Percentiles rank a stretch among this genome's conserved stretches.
Evolutionary conservation across 2,888 invertebrate genomes (phyloP).

Genomic region (Pollenia griseotomentosa): DNA sequence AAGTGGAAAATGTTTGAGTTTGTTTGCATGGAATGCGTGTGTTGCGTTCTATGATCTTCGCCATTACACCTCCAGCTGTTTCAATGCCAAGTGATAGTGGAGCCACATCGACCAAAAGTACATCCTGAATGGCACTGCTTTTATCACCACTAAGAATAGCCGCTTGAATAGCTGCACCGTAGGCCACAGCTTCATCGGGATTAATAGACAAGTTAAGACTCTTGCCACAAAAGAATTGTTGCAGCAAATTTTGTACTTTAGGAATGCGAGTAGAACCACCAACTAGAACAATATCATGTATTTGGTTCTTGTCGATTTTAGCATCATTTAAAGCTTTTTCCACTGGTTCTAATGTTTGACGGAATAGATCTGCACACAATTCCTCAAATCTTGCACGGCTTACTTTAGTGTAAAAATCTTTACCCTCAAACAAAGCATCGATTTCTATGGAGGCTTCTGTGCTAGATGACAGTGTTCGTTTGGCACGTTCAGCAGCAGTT

Average conservation of each 20-base stretch:
- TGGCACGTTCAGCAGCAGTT: constrained; percentile 91
- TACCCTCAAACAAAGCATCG: constrained; percentile 90
- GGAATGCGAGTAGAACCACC: constrained; percentile 93
- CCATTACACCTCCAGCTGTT: constrained; percentile 93
- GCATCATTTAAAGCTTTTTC: constrained; percentile 92
- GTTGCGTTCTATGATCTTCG: constrained; percentile 90
- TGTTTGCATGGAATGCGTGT: constrained; percentile 90
- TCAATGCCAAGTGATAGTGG: constrained; percentile 90
- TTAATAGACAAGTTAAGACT: constrained; percentile 90
- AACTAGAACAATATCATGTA: constrained; percentile 92
- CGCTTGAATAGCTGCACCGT: constrained; percentile 90
- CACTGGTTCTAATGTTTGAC: constrained; percentile 90
- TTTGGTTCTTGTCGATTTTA: constrained; percentile 90
- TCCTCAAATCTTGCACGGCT: constrained; percentile 91
- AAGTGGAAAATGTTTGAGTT: constrained; percentile 91
- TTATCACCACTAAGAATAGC: constrained; percentile 89
- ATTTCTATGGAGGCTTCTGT: constrained; percentile 91
- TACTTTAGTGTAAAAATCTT: constrained; percentile 89
- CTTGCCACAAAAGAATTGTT: constrained; percentile 91
- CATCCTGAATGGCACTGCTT: constrained; percentile 90
- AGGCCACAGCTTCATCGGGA: constrained; percentile 93
- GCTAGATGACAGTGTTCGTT: constrained; percentile 90
- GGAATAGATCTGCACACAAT: constrained; percentile 89
- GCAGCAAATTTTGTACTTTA: constrained; percentile 90
- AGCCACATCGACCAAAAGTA: constrained; percentile 88